A percentile compares a stretch with the other conserved stretches of the same genome.
phyloP scores from a whole-genome alignment of 2,888 invertebrate species.

The Tetranychus piercei region DNA sequence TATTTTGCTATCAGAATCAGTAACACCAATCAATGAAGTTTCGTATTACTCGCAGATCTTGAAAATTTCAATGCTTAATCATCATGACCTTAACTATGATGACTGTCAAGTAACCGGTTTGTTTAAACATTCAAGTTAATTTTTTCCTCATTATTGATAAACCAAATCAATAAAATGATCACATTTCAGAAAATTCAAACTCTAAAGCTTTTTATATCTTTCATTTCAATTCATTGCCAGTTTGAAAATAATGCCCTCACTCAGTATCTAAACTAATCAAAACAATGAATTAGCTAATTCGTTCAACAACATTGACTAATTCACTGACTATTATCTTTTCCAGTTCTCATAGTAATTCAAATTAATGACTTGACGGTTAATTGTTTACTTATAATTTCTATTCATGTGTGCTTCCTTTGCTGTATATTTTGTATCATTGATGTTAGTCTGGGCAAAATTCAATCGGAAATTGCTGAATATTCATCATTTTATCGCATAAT shows the following conservation, averaged over 20 bases:
- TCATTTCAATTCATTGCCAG: neutral
- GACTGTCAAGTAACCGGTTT: neutral
- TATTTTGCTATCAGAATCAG: too few species aligned
- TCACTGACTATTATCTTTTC: neutral
- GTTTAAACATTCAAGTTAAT: neutral
- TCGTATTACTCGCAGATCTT: too few species aligned
- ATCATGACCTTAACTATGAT: neutral
- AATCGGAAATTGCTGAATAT: too few species aligned
- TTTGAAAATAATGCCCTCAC: neutral
- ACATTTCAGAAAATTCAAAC: neutral
- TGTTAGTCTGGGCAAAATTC: neutral
- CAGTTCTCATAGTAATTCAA: neutral
- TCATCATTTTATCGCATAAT: too few species aligned
- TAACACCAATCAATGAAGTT: too few species aligned
- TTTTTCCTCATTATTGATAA: neutral
- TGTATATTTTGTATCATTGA: neutral
- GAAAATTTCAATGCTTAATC: neutral
- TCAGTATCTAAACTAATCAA: neutral
- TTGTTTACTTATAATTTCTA: neutral
- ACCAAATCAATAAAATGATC: neutral
- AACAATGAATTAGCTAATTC: neutral
- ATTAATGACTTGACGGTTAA: neutral
- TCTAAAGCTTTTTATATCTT: neutral
- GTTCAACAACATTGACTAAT: neutral
- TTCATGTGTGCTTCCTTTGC: neutral